Conservation (phyloP, 2,888 invertebrate genomes). For the Drosophila nr. fundita region DNA sequence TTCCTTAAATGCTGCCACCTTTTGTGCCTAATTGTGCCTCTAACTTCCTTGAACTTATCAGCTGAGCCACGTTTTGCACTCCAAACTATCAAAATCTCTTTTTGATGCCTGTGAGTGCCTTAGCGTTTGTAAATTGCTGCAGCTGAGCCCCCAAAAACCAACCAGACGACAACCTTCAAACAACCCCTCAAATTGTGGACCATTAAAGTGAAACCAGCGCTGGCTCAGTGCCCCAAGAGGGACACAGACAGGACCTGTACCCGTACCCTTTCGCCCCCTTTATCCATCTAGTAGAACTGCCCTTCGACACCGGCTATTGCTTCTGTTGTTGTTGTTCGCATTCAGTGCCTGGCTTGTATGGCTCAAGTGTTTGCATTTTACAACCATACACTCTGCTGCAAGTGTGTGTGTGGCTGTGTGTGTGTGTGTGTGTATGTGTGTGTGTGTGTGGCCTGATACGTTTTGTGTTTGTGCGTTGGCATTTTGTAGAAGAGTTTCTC, state of each 20-base stretch:
- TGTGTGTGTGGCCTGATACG: constrained; percentile 23
- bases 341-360: constrained; percentile 60
- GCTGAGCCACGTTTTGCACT: constrained; percentile 7
- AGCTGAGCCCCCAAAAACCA: not conserved
- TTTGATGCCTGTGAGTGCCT: constrained; percentile 30
- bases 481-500: constrained; percentile 59
- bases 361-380: constrained; percentile 78
- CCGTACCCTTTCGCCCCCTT: not conserved
- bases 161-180: constrained; percentile 36
- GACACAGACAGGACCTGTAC: not conserved
- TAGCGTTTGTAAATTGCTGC: constrained; percentile 14
- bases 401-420: constrained; percentile 19
- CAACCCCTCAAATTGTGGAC: constrained; percentile 46
- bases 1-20: not conserved
- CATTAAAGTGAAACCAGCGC: constrained; percentile 33
- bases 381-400: constrained; percentile 59
- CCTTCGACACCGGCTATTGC: constrained; percentile 9
- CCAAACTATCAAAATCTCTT: not conserved
- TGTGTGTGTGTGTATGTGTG: constrained; percentile 17
- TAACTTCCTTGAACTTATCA: not conserved
- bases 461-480: constrained; percentile 62
- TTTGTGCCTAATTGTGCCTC: not conserved
- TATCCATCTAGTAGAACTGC: not conserved
- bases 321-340: constrained; percentile 35
- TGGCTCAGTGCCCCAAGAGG: not conserved